phyloP scores from a whole-genome alignment of 2,888 invertebrate genomes.

The Drymonia ruficornis region DNA sequence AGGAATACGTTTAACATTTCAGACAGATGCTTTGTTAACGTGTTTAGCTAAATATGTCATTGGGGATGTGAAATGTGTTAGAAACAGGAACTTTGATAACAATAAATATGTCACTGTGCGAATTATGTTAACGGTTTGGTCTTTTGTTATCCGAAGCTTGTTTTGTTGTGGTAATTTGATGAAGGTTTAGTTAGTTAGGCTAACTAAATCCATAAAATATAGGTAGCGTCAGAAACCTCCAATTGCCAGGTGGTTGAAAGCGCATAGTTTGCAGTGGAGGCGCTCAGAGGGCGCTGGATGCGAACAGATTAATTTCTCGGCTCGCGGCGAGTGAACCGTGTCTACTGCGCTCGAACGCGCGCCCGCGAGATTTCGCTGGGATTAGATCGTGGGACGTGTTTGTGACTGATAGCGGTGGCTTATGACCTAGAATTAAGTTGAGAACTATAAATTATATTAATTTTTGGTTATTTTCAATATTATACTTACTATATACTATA shows the following conservation, averaged over 20 bases:
- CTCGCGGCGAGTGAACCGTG: slow-evolving; percentile 23
- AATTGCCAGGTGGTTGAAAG: slow-evolving; percentile 7
- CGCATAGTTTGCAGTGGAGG: not conserved
- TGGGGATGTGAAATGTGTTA: slow-evolving; percentile 13
- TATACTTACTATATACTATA: too few relatives aligned
- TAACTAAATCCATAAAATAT: slow-evolving; percentile 8
- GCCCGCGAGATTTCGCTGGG: slow-evolving; percentile 12
- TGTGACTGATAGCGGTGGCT: not conserved
- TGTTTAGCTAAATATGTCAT: slow-evolving; percentile 18
- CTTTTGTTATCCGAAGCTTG: too few relatives aligned
- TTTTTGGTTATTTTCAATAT: too few relatives aligned
- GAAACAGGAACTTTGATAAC: slow-evolving; percentile 9
- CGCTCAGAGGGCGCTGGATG: slow-evolving; percentile 4
- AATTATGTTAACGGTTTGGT: not conserved
- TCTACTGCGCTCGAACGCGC: slow-evolving; percentile 26
- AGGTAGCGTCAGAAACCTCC: slow-evolving; percentile 13
- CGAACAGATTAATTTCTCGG: slow-evolving; percentile 28
- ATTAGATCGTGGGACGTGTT: slow-evolving; percentile 6
- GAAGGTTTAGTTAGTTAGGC: not conserved
- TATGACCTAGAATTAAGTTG: not conserved
- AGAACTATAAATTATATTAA: not conserved
- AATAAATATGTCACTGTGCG: not conserved
- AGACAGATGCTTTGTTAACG: slow-evolving; percentile 21
- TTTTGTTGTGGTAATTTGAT: too few relatives aligned
- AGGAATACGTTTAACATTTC: slow-evolving; percentile 29